These are phyloP conservation scores for Tinamus guttatus DNA, from an alignment of 2,113 vertebrate species.

Conservation along the genomic window DNA sequence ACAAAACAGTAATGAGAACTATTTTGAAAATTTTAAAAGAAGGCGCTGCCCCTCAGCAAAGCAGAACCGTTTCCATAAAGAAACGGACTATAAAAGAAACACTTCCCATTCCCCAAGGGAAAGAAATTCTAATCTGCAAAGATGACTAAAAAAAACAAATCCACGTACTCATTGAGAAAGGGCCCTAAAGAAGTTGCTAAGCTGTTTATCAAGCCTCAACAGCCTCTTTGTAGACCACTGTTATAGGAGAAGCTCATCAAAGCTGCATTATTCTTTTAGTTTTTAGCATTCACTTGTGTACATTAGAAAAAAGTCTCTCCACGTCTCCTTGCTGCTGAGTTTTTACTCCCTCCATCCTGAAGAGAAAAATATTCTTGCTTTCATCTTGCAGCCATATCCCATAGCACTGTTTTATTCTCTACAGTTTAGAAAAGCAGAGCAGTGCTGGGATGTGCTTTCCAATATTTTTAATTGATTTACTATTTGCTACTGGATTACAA, in stretches of 20 bases:
- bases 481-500: neutral
- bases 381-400: neutral
- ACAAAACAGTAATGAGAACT: neutral
- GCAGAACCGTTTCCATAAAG: slow-evolving; percentile 8
- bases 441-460: neutral
- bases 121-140: neutral
- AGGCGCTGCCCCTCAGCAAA: neutral
- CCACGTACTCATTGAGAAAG: neutral
- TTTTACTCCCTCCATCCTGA: neutral
- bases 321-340: neutral
- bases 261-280: slow-evolving; percentile 36
- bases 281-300: slow-evolving; percentile 22
- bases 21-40: neutral
- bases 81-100: neutral
- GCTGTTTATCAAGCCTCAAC: slow-evolving; percentile 49
- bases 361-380: neutral
- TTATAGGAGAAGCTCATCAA: slow-evolving; percentile 32
- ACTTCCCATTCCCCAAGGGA: fast-evolving
- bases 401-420: neutral
- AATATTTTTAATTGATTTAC: neutral
- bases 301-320: neutral
- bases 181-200: slow-evolving; percentile 10
- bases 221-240: slow-evolving; percentile 34
- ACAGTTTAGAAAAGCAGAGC: neutral
- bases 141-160: neutral